Conservation (phyloP, 2,113 vertebrate species). For the Seriola quinqueradiata region DNA sequence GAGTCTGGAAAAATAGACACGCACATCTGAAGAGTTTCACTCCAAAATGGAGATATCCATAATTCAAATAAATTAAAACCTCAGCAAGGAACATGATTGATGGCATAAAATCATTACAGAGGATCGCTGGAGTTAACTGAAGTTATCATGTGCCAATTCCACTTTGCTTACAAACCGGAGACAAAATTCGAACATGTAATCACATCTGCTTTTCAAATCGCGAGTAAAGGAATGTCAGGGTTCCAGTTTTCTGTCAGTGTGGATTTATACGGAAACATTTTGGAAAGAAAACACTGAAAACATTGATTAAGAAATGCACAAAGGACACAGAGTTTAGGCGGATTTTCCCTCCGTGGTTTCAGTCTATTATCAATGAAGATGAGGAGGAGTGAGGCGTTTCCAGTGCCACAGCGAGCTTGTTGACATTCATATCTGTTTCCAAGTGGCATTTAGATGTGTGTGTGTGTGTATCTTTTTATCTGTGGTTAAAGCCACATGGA, state of each 20-base stretch:
- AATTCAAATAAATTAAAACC: constrained; percentile 52
- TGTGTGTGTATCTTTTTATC: constrained; percentile 1
- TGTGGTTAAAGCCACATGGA: constrained; percentile 11
- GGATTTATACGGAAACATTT: neutral
- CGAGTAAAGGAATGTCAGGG: constrained; percentile 11
- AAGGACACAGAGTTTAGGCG: constrained; percentile 2
- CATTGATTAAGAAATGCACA: neutral
- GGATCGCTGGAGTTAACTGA: constrained; percentile 21
- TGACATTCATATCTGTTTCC: constrained; percentile 32
- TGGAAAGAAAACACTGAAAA: constrained; percentile 23
- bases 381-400: constrained; percentile 28
- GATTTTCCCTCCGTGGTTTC: constrained; percentile 7
- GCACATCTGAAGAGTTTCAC: constrained; percentile 51
- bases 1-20: constrained; percentile 35
- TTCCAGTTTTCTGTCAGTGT: neutral
- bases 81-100: constrained; percentile 31
- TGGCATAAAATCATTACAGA: constrained; percentile 22
- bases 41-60: constrained; percentile 46
- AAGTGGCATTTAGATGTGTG: constrained; percentile 19
- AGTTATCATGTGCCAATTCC: neutral
- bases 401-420: constrained; percentile 24
- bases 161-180: constrained; percentile 22
- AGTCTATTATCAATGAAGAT: constrained; percentile 29
- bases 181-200: constrained; percentile 4
- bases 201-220: constrained; percentile 27